Conservation (phyloP, 2,113 vertebrate genomes). For the Maylandia zebra region DNA sequence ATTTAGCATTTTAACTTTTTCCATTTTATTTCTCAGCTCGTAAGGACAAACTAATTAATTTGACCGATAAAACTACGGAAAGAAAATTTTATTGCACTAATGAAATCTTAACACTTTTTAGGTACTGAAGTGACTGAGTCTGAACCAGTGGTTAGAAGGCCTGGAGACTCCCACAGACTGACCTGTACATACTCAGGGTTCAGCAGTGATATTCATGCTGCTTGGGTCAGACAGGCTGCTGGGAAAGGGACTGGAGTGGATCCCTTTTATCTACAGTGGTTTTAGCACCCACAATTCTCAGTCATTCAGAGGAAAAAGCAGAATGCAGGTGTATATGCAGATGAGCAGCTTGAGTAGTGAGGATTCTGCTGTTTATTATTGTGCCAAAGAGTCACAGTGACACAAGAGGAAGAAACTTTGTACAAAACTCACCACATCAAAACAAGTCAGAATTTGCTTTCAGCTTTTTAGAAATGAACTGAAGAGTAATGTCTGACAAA, state of each 20-base stretch:
- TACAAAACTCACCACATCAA: no score
- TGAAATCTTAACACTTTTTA: no score
- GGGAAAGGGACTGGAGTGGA: no score
- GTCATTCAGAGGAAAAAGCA: rapidly evolving
- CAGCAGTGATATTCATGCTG: rapidly evolving
- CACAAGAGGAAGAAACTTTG: not conserved
- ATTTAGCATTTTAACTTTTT: no score
- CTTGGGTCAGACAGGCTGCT: not conserved
- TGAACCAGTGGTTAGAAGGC: no score
- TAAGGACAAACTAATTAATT: no score
- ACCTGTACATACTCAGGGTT: not conserved
- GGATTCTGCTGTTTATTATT: not conserved
- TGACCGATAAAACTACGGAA: no score
- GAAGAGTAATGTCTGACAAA: not conserved
- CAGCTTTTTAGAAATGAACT: no score
- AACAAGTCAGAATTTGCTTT: no score
- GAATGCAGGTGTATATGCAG: not conserved
- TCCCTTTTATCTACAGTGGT: not conserved
- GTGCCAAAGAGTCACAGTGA: rapidly evolving
- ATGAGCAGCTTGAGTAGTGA: not conserved
- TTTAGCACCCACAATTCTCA: not conserved
- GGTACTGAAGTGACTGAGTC: no score
- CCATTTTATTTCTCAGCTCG: no score
- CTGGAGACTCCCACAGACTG: not conserved
- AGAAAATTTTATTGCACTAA: no score